Evolutionary conservation across 2,888 invertebrate species (phyloP), one percentile per base, ranked within the genome.

Genomic region (Drosophila villosipedis): DNA sequence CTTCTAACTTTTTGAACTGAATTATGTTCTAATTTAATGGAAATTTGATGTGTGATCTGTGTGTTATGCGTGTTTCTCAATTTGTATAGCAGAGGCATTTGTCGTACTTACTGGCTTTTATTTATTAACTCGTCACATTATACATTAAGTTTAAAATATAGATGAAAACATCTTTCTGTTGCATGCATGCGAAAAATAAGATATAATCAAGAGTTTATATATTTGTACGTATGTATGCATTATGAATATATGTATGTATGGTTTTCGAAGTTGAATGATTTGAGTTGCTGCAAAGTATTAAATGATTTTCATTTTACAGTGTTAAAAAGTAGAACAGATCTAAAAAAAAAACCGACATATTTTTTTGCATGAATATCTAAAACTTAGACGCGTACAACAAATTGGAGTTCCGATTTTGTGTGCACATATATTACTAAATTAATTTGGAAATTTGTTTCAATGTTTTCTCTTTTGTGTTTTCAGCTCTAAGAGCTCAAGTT

Each of bases 51-150:
- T 1, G 4, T n/a, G 16, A 47, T 25, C 9, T 47, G 2, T 22
- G 22, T 25, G 9, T 4, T 4, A 22, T 47, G 16, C 22, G 22
- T 47, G 16, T 9, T 47, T 47, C 16, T 16, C 1, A 9, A 47
- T 25, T 47, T 25, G 2, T 47, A 47, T 25, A 16, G 16, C 47
- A 55, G 16, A 54, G 9, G 5, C n/a, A 31, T 4, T 41, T 49
- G 33, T 73, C 50, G 41, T 73, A 73, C 82, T 73, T 82, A 70
- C 37, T 73, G 76, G 62, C 43, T 54, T 78, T 82, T 73, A 80
- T 78, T 80, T 73, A 82, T 79, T 83, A 62, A 67, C 59, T 82
- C 54, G 76, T 68, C 71, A 76, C 83, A 78, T 70, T 77, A 66
- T 76, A 79, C 73, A 82, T 66, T 65, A 71, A 39, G 50, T 73